A percentile compares a stretch with the other conserved stretches of the same genome.
phyloP scores from a whole-genome alignment of 2,113 vertebrate species.

The Rattus norvegicus region GRCr8 NC_086032.1:56795001-56795500 shows the following conservation, averaged over 20 bases:
- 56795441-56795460: neutral
- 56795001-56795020: neutral
- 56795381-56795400: no score
- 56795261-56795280: neutral
- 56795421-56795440: neutral
- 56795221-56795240: neutral
- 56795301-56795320: neutral
- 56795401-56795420: no score
- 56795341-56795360: neutral
- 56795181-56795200: neutral
- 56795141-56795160: neutral
- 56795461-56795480: neutral
- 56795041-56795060: neutral
- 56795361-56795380: no score
- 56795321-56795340: neutral
- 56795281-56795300: neutral
- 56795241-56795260: neutral
- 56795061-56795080: neutral
- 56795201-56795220: neutral
- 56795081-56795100: neutral
- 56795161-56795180: conserved; percentile 20
- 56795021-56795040: neutral
- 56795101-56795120: neutral
- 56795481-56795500: neutral
- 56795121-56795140: neutral